Conservation (phyloP, 2,888 invertebrate species). For the Hemistola chrysoprasaria region DNA sequence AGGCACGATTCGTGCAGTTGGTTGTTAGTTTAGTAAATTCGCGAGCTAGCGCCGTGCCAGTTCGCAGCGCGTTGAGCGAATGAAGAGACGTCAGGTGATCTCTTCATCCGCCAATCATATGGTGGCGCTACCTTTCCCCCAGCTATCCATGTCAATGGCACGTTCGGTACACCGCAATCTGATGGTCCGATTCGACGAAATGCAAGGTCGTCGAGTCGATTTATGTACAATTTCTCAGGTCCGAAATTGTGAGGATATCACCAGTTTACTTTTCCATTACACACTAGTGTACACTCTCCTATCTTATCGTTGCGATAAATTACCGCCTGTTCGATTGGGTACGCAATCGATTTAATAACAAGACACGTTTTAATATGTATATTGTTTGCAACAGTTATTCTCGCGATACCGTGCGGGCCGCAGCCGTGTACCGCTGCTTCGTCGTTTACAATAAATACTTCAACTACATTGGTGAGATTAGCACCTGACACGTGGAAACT, state of each 20-base stretch:
- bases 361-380: slow-evolving; percentile 49
- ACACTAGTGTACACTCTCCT: slow-evolving; percentile 35
- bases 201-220: slow-evolving; percentile 45
- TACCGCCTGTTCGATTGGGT: slow-evolving; percentile 69
- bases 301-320: slow-evolving; percentile 78
- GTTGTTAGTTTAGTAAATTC: slow-evolving; percentile 29
- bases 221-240: slow-evolving; percentile 22
- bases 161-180: slow-evolving; percentile 33
- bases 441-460: slow-evolving; percentile 15
- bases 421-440: slow-evolving; percentile 40
- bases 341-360: slow-evolving; percentile 66
- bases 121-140: slow-evolving; percentile 43
- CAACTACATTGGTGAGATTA: slow-evolving; percentile 24
- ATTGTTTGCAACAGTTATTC: slow-evolving; percentile 67
- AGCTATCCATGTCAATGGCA: slow-evolving; percentile 47
- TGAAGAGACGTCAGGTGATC: slow-evolving; percentile 43
- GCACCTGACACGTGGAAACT: slow-evolving; percentile 12
- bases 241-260: slow-evolving; percentile 35
- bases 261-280: slow-evolving; percentile 42
- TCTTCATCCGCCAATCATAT: slow-evolving; percentile 33
- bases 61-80: slow-evolving; percentile 37
- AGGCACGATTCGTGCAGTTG: slow-evolving; percentile 48
- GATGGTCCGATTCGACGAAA: slow-evolving; percentile 34
- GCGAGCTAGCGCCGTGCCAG: slow-evolving; percentile 37
- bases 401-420: slow-evolving; percentile 59